These are phyloP conservation scores for Palythoa caribaeorum DNA, from an alignment of 92 coral and sea anemone genomes.

Conservation along the genomic window DNA sequence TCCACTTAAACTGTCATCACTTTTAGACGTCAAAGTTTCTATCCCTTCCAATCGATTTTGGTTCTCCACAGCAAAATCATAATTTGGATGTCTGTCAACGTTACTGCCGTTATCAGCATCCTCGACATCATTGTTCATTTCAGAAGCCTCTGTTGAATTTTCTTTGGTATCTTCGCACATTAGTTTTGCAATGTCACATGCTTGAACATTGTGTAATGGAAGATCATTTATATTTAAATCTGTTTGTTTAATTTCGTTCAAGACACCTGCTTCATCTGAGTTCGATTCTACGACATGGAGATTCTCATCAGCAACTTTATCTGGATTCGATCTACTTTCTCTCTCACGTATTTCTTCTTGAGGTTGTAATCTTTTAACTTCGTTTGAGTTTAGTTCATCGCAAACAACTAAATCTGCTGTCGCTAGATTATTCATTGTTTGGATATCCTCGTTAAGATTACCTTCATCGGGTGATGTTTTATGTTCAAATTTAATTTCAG, in stretches of 20 bases:
- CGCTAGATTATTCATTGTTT: background rate
- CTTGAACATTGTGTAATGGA: background rate
- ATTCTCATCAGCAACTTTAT: conserved; percentile 27
- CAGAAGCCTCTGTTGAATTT: background rate
- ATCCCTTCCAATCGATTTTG: background rate
- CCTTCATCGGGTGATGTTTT: background rate
- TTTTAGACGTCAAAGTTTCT: conserved; percentile 36
- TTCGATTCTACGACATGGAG: conserved; percentile 5
- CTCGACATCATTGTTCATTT: background rate
- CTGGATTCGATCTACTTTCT: conserved; percentile 24
- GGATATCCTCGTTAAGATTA: background rate
- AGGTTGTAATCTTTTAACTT: background rate
- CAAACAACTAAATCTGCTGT: background rate
- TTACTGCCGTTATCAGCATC: background rate
- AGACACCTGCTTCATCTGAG: background rate
- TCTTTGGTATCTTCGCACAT: conserved; percentile 13
- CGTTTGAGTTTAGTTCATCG: conserved; percentile 10
- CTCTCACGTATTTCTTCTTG: conserved; percentile 14
- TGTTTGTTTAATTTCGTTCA: background rate
- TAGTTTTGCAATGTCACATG: conserved; percentile 20
- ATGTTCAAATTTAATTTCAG: background rate
- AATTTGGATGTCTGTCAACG: background rate
- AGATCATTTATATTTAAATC: background rate
- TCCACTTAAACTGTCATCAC: conserved; percentile 36
- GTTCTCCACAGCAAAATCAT: background rate